These are phyloP conservation scores for Steinernema carpocapsae DNA, from an alignment of 2,888 invertebrate genomes.

Conservation along the genomic window DNA sequence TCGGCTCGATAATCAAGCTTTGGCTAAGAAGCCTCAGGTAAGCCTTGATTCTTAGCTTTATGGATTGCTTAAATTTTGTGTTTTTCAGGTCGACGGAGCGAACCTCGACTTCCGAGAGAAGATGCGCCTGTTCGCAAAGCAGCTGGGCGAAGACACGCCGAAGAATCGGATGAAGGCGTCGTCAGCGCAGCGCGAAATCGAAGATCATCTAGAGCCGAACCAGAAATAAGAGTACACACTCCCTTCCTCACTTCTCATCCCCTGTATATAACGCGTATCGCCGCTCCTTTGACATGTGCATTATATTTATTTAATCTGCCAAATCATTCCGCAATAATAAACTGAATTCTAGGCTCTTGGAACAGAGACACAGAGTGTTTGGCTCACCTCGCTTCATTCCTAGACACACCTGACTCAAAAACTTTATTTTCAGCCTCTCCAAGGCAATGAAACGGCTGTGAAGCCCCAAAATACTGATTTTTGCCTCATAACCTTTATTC, in stretches of 20 bases:
- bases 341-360: too few relatives aligned
- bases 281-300: slow-evolving; percentile 12
- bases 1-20: slow-evolving; percentile 70
- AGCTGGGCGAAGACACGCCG: slow-evolving; percentile 88
- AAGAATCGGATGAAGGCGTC: slow-evolving; percentile 95
- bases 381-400: too few relatives aligned
- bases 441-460: too few relatives aligned
- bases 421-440: too few relatives aligned
- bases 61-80: background rate
- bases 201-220: slow-evolving; percentile 69
- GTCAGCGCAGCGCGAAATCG: slow-evolving; percentile 90
- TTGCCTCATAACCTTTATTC: too few relatives aligned
- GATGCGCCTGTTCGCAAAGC: slow-evolving; percentile 98
- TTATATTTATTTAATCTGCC: slow-evolving; percentile 32
- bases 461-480: too few relatives aligned
- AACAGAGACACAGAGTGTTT: too few relatives aligned
- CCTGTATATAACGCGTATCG: background rate
- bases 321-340: slow-evolving; percentile 15
- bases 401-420: too few relatives aligned
- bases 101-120: slow-evolving; percentile 96
- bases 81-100: slow-evolving; percentile 73
- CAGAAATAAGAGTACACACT: slow-evolving; percentile 6
- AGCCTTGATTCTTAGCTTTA: slow-evolving; percentile 5
- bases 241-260: slow-evolving; percentile 1
- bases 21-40: slow-evolving; percentile 43